Conservation (phyloP, 1,140 invertebrate species). For the Lucilia sericata region DNA sequence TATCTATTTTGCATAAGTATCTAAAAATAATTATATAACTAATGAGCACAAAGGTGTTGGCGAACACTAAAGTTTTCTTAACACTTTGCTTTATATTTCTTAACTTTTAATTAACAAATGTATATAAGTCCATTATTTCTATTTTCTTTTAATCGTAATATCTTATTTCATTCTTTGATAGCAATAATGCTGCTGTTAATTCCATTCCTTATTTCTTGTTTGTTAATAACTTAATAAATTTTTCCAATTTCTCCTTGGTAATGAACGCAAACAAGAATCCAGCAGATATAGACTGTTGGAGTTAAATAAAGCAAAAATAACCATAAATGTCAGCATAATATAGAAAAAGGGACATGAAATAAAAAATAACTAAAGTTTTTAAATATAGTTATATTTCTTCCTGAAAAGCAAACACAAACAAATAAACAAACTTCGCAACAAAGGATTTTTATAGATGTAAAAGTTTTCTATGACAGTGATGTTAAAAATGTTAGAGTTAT, state of each 20-base stretch:
- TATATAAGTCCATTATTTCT: not conserved
- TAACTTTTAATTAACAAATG: constrained; percentile 15
- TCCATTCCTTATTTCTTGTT: too few species aligned
- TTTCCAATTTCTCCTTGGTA: not conserved
- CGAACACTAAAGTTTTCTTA: not conserved
- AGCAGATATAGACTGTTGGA: not conserved
- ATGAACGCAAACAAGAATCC: not conserved
- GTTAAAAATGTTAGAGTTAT: too few species aligned
- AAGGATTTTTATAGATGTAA: not conserved
- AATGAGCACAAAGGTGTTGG: not conserved
- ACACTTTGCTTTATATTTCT: not conserved
- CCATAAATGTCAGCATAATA: not conserved
- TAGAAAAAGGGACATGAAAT: not conserved
- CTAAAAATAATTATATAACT: not conserved
- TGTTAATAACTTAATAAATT: not conserved
- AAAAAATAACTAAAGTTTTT: not conserved
- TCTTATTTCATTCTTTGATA: not conserved
- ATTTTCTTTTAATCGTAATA: not conserved
- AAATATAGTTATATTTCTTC: not conserved
- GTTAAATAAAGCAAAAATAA: not conserved
- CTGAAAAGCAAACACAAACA: not conserved
- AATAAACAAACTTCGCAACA: not conserved
- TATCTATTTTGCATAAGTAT: not conserved
- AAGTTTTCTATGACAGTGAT: too few species aligned
- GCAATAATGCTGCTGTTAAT: not conserved